phyloP scores from a whole-genome alignment of 2,797 vertebrate species.

The Chaetodon trifasciatus region DNA sequence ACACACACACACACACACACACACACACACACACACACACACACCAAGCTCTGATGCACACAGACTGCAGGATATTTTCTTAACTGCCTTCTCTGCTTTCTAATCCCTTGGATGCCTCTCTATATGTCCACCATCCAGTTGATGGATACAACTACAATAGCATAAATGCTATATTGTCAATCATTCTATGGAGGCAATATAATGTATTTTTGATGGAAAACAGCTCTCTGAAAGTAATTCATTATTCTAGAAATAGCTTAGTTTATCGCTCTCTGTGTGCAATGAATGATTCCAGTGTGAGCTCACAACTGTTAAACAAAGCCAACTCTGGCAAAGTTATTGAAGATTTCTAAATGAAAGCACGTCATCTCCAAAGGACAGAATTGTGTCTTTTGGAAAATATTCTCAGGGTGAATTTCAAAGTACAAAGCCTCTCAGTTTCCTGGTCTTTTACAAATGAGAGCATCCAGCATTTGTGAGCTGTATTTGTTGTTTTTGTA shows the following conservation, averaged over 20 bases:
- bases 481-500: background rate
- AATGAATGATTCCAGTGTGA: constrained; percentile 13
- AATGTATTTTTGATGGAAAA: background rate
- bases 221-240: constrained; percentile 1
- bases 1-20: background rate
- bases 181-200: background rate
- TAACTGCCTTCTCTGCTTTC: background rate
- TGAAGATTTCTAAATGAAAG: constrained; percentile 12
- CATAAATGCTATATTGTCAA: background rate
- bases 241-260: background rate
- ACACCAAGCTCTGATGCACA: background rate
- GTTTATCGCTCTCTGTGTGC: background rate
- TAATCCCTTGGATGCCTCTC: background rate
- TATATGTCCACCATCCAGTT: background rate
- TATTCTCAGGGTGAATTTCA: background rate
- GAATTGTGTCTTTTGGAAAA: background rate
- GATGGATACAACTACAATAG: background rate
- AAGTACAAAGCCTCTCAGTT: constrained; percentile 5
- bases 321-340: constrained; percentile 8
- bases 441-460: background rate
- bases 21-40: constrained; percentile 1
- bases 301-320: constrained; percentile 2
- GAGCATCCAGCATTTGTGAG: background rate
- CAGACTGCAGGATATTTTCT: background rate
- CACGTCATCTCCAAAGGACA: background rate